phyloP scores from a whole-genome alignment of 2,797 vertebrate genomes.

The Ctenopoma multispine region DNA sequence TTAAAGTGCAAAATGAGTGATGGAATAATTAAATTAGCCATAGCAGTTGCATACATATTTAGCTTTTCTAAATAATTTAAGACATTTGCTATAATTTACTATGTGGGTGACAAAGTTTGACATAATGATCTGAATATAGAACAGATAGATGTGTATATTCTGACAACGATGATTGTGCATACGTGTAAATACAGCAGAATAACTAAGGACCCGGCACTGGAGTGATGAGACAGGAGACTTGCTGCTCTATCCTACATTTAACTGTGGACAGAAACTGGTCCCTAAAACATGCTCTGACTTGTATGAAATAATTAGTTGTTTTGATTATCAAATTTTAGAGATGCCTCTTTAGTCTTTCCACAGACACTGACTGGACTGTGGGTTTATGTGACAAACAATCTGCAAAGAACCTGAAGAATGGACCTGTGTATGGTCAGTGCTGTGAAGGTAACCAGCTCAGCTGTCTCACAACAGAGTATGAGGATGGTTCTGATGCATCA shows the following conservation, averaged over 20 bases:
- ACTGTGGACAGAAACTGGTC: neutral
- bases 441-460: conserved; percentile 41
- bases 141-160: neutral
- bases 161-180: conserved; percentile 21
- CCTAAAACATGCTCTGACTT: conserved; percentile 18
- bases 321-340: too few relatives aligned
- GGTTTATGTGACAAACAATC: conserved; percentile 55
- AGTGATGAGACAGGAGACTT: conserved; percentile 16
- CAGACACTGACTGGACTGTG: conserved; percentile 60
- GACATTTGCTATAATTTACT: conserved; percentile 21
- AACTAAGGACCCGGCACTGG: conserved; percentile 7
- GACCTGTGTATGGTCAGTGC: conserved; percentile 45
- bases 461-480: neutral
- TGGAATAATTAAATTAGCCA: neutral
- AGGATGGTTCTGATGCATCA: accelerated
- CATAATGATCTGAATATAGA: too few relatives aligned
- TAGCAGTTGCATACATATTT: conserved; percentile 12
- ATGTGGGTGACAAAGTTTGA: too few relatives aligned
- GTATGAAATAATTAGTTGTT: neutral
- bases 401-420: neutral
- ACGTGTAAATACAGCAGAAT: neutral
- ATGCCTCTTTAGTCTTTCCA: conserved; percentile 8
- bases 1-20: too few relatives aligned
- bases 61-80: conserved; percentile 32
- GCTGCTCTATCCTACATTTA: too few relatives aligned